Percentiles rank a stretch among this genome's conserved stretches.
phyloP scores from a whole-genome alignment of 2,113 vertebrate genomes.

The Ctenodactylus gundi region DNA sequence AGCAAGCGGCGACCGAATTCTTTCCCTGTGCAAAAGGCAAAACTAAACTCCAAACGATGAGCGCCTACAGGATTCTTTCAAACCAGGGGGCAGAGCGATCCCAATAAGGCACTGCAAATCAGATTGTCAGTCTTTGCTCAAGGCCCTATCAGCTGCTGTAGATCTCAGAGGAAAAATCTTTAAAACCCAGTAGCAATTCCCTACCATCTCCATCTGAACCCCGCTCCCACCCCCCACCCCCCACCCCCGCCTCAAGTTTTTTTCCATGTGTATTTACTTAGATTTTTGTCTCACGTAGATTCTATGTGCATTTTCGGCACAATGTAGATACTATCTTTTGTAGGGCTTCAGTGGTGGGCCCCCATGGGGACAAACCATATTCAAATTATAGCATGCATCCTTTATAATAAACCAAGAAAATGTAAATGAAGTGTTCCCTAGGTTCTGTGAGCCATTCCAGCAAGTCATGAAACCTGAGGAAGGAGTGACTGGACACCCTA shows the following conservation, averaged over 20 bases:
- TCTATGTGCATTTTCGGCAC: background rate
- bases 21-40: background rate
- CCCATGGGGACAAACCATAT: background rate
- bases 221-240: too few species aligned
- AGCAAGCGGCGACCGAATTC: background rate
- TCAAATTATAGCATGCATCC: background rate
- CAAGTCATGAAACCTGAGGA: background rate
- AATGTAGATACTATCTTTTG: background rate
- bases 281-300: background rate
- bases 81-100: background rate
- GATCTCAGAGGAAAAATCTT: background rate
- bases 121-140: background rate
- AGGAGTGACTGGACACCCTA: accelerated
- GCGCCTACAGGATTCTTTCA: background rate
- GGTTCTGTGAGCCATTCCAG: background rate
- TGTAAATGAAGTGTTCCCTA: background rate
- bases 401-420: background rate
- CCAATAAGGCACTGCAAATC: background rate
- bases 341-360: background rate
- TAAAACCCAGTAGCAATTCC: too few species aligned
- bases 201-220: background rate
- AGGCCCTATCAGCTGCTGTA: background rate
- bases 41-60: background rate
- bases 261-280: too few species aligned
- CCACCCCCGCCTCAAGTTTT: too few species aligned